These are phyloP conservation scores for Hyles euphorbiae DNA, from an alignment of 1,140 invertebrate genomes.

Conservation along the genomic window DNA sequence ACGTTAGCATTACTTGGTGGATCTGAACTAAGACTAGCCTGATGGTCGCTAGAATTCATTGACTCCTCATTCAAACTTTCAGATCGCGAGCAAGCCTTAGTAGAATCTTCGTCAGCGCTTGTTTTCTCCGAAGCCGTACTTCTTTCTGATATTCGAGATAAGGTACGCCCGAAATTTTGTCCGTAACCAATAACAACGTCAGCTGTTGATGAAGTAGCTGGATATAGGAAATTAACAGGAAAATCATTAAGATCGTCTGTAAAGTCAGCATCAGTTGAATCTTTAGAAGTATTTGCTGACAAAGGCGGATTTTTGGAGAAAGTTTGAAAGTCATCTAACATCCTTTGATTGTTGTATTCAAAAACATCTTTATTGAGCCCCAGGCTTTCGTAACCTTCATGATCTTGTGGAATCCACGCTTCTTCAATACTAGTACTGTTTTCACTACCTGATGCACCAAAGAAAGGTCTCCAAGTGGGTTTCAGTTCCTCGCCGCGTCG, in stretches of 20 bases:
- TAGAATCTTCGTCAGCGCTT: slow-evolving; percentile 88
- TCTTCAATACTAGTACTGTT: slow-evolving; percentile 87
- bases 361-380: slow-evolving; percentile 64
- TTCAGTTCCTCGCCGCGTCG: slow-evolving; percentile 81
- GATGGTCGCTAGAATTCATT: slow-evolving; percentile 87
- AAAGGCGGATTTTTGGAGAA: slow-evolving; percentile 75
- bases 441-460: slow-evolving; percentile 84
- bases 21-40: slow-evolving; percentile 89
- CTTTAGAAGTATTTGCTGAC: slow-evolving; percentile 77
- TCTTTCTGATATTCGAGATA: slow-evolving; percentile 90
- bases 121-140: slow-evolving; percentile 89
- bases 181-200: slow-evolving; percentile 83
- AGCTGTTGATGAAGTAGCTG: slow-evolving; percentile 76
- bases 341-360: slow-evolving; percentile 67
- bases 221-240: slow-evolving; percentile 82
- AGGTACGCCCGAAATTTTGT: slow-evolving; percentile 83
- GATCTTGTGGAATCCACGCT: slow-evolving; percentile 85
- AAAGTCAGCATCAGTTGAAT: slow-evolving; percentile 79
- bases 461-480: slow-evolving; percentile 87
- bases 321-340: slow-evolving; percentile 71
- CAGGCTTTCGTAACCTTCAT: slow-evolving; percentile 78
- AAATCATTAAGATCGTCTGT: slow-evolving; percentile 86
- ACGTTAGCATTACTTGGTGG: slow-evolving; percentile 82
- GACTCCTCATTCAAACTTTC: slow-evolving; percentile 90
- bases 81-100: slow-evolving; percentile 86